Evolutionary conservation across 2,797 vertebrate genomes (phyloP).

Genomic region (Sebastes hubbsi): DNA sequence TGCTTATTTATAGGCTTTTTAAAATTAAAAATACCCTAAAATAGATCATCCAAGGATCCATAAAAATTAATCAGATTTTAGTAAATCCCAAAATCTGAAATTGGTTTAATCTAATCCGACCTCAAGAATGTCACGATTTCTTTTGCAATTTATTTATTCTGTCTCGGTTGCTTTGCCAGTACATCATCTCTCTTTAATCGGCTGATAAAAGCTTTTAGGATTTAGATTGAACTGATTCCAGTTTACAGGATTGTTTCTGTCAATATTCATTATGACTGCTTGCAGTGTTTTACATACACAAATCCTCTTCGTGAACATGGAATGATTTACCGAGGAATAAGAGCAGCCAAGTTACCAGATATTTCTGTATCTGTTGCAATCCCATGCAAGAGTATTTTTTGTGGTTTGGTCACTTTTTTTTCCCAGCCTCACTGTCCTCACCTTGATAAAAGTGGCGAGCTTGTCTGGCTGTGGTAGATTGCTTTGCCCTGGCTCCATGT

Average conservation of each 20-base stretch:
- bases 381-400: conserved; percentile 13
- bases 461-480: conserved; percentile 59
- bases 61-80: neutral
- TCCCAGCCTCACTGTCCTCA: conserved; percentile 10
- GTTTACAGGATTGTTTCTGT: conserved; percentile 32
- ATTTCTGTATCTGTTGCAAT: neutral
- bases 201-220: conserved; percentile 8
- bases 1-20: neutral
- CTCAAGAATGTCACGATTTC: neutral
- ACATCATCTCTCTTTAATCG: conserved; percentile 31
- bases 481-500: conserved; percentile 61
- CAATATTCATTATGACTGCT: conserved; percentile 8
- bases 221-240: conserved; percentile 32
- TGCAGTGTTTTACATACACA: neutral
- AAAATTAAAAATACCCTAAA: neutral
- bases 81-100: neutral
- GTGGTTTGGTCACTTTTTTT: conserved; percentile 9
- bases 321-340: neutral
- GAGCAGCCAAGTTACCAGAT: neutral
- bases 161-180: neutral
- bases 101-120: neutral
- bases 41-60: neutral
- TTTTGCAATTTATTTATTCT: neutral
- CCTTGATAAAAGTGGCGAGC: conserved; percentile 37
- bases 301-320: neutral